Evolutionary conservation across 1,140 invertebrate species (phyloP).

Genomic region (Acromyrmex echinatior): DNA sequence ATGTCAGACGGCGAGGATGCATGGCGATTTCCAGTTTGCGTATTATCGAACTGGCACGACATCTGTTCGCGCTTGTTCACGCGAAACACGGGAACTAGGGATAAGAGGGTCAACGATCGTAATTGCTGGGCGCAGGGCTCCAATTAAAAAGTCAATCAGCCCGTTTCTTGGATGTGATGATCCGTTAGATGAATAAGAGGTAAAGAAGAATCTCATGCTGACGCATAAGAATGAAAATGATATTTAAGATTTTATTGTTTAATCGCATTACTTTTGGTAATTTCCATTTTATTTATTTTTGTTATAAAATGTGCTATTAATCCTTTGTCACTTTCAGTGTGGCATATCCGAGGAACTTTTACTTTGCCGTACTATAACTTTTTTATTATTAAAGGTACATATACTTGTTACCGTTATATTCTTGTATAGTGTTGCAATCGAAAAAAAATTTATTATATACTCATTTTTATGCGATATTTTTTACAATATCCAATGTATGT

Average conservation of each 20-base stretch:
- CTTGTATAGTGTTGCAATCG: too few relatives aligned
- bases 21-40: conserved; percentile 59
- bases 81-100: conserved; percentile 46
- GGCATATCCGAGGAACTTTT: too few relatives aligned
- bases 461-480: too few relatives aligned
- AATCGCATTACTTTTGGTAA: background rate
- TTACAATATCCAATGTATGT: too few relatives aligned
- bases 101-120: conserved; percentile 61
- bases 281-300: background rate
- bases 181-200: conserved; percentile 46
- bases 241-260: background rate
- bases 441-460: too few relatives aligned
- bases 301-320: background rate
- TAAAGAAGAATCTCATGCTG: background rate
- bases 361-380: too few relatives aligned
- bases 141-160: conserved; percentile 85
- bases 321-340: too few relatives aligned
- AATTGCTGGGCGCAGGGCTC: conserved; percentile 78
- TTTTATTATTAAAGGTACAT: too few relatives aligned
- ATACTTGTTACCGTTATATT: too few relatives aligned
- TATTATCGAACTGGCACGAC: conserved; percentile 53
- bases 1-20: conserved; percentile 9
- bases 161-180: conserved; percentile 55
- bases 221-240: background rate
- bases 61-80: conserved; percentile 22